A percentile compares a stretch with the other conserved stretches of the same genome.
Conservation (phyloP, 1,140 invertebrate genomes). For the Macrobrachium rosenbergii region DNA sequence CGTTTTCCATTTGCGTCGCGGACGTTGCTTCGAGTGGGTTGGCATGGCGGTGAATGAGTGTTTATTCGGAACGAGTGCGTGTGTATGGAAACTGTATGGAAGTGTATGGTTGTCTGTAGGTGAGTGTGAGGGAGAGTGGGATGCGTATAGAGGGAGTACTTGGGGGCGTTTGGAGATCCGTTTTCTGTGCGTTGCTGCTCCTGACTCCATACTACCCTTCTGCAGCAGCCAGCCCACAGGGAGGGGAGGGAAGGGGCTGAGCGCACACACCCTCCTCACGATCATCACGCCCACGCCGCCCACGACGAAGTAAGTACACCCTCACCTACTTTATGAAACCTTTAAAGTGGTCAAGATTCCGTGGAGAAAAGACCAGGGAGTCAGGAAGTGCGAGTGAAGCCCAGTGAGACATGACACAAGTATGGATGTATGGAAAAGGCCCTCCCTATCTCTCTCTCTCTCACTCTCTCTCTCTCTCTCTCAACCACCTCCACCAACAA, state of each 20-base stretch:
- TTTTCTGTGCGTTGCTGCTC: conserved; percentile 44
- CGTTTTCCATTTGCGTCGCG: no score
- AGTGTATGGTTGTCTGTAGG: background rate
- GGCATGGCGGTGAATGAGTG: no score
- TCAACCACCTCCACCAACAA: no score
- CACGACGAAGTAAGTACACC: conserved; percentile 50
- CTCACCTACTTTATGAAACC: background rate
- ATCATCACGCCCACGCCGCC: conserved; percentile 46
- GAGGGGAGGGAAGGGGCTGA: conserved; percentile 43
- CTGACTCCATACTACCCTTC: conserved; percentile 37
- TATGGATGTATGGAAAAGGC: conserved; percentile 47
- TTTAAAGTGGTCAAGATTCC: conserved; percentile 26
- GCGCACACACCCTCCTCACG: conserved; percentile 45
- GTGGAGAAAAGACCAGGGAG: background rate
- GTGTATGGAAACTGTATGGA: conserved; percentile 1
- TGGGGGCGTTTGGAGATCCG: conserved; percentile 33
- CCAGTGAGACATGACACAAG: background rate
- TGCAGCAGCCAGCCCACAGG: conserved; percentile 36
- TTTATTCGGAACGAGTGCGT: background rate
- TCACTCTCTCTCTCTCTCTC: no score
- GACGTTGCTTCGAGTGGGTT: no score
- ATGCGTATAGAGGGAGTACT: conserved; percentile 46
- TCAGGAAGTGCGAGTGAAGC: conserved; percentile 10
- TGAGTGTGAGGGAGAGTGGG: background rate
- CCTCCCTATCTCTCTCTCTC: background rate